These are phyloP conservation scores for Rhabdornis inornatus DNA, from an alignment of 2,113 vertebrate species.

Conservation along the genomic window DNA sequence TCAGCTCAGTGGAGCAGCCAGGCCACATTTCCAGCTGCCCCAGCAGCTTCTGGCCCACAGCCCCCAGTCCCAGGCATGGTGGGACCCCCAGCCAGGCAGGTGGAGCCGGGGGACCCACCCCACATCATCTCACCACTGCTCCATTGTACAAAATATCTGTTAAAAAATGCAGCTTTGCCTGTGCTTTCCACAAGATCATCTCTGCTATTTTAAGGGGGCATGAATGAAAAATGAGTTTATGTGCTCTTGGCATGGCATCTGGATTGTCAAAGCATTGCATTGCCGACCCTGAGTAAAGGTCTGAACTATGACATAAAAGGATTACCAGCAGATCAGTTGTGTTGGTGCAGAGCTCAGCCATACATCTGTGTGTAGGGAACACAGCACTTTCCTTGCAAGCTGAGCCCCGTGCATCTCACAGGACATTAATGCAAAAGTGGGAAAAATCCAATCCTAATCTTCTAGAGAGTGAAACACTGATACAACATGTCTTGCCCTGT, in stretches of 20 bases:
- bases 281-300: not conserved
- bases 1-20: not conserved
- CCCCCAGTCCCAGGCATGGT: not conserved
- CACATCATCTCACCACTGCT: rapidly evolving
- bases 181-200: not conserved
- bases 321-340: not conserved
- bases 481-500: constrained; percentile 38
- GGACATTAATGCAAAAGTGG: constrained; percentile 16
- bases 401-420: not conserved
- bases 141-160: rapidly evolving
- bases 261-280: not conserved
- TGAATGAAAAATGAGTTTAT: not conserved
- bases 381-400: not conserved
- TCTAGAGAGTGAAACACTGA: not conserved
- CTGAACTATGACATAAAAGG: not conserved
- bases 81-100: not conserved
- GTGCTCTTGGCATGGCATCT: not conserved
- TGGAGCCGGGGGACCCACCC: not conserved
- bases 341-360: not conserved
- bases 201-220: not conserved
- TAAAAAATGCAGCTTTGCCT: not conserved
- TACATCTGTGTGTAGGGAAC: not conserved
- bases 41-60: not conserved
- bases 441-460: constrained; percentile 24
- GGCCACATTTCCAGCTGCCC: not conserved